These are phyloP conservation scores for Pocillopora grandis DNA, from an alignment of 92 coral and sea anemone species.

Conservation along the genomic window DNA sequence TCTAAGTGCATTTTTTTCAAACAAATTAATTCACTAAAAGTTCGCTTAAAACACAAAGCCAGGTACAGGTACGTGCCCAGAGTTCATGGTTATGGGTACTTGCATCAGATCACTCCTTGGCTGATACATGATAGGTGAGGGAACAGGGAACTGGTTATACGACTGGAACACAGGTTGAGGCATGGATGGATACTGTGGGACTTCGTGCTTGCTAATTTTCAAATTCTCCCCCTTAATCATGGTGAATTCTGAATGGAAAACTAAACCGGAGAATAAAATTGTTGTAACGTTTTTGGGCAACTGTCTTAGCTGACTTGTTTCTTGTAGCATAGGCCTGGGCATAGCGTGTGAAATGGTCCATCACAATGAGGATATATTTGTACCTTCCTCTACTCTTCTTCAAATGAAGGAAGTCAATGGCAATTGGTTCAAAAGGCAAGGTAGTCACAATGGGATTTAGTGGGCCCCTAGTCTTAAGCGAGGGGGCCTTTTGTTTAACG, in stretches of 20 bases:
- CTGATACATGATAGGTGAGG: not conserved
- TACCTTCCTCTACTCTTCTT: conserved; percentile 28
- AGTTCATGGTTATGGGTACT: conserved; percentile 10
- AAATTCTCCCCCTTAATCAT: conserved; percentile 58
- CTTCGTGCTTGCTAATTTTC: conserved; percentile 49
- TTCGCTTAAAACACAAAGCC: not conserved
- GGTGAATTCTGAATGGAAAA: conserved; percentile 46
- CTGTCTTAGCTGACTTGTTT: conserved; percentile 49
- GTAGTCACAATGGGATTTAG: conserved; percentile 40
- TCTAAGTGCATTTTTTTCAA: conserved; percentile 17
- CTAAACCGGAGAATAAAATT: conserved; percentile 53
- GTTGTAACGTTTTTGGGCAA: conserved; percentile 47
- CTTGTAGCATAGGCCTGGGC: conserved; percentile 53
- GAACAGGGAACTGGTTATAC: conserved; percentile 8
- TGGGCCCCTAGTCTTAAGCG: conserved; percentile 47
- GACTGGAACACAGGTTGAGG: conserved; percentile 1
- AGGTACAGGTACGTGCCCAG: conserved; percentile 7
- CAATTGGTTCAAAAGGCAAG: conserved; percentile 43
- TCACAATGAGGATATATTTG: conserved; percentile 47
- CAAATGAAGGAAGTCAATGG: conserved; percentile 56
- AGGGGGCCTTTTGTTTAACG: conserved; percentile 45
- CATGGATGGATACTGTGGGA: conserved; percentile 18
- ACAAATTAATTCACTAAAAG: not conserved
- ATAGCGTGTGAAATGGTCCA: conserved; percentile 49
- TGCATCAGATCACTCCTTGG: conserved; percentile 7